Evolutionary conservation across 2,888 invertebrate genomes (phyloP), one percentile per base, ranked within the genome.

Genomic region (Atethmia centrago): DNA sequence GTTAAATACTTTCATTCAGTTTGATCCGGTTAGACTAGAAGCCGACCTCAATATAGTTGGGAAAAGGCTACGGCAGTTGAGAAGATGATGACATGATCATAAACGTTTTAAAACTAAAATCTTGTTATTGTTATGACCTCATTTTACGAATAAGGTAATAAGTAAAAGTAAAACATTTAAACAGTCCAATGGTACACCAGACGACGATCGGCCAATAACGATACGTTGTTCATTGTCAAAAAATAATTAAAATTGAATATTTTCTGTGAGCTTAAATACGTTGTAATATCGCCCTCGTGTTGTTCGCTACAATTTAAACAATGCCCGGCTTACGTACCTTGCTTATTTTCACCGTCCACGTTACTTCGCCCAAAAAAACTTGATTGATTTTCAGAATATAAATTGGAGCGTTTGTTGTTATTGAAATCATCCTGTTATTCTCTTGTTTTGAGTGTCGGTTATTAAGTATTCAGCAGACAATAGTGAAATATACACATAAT

Each of bases 311-410:
- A 77, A 77, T 80, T 75, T 61, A 51, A 70, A 77, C 77, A 85
- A 83, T 81, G 71, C 71, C 28, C 47, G 77, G 65, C 79, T 83
- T 76, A 83, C 74, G 74, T 76, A 69, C 59, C 78, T 77, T 76
- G 68, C 77, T 74, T 71, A 73, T 51, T 83, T 81, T 79, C 76
- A 80, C 64, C 69, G 71, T 80, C 28, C 10, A 68, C 62, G 70
- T 76, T 76, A 77, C 65, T 62, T 73, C 61, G 63, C 40, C 63
- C 58, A 69, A 77, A 78, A 73, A 82, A 83, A 73, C 74, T 77
- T 85, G 80, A 86, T 85, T 76, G 75, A 87, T 87, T 83, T 79
- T 55, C 49, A 9, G 59, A 76, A 77, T 69, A 64, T 74, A 74
- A 69, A 80, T 76, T 74, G 25, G 25, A 45, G 53, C 64, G 58